Evolutionary conservation across 2,797 vertebrate species (phyloP).

Genomic region (Pseudochirops corinnae): DNA sequence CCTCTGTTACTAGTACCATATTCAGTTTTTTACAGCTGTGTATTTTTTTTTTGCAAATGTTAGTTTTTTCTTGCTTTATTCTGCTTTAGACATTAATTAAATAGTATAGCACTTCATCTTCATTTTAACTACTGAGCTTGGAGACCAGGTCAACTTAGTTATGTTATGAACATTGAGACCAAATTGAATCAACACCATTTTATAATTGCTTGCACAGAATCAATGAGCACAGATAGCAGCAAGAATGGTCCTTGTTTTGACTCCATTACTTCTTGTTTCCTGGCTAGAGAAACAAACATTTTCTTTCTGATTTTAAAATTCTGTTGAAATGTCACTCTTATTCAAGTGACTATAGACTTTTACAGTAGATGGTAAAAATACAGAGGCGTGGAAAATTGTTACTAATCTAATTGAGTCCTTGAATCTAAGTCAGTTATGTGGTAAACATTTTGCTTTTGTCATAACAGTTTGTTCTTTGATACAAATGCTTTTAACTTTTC

Average conservation of each 20-base stretch:
- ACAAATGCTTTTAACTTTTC: conserved; percentile 60
- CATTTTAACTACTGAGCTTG: conserved; percentile 54
- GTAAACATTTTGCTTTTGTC: neutral
- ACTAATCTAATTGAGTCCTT: conserved; percentile 56
- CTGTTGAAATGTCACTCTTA: conserved; percentile 65
- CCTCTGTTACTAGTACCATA: conserved; percentile 7
- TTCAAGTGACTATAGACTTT: conserved; percentile 36
- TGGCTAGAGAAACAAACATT: conserved; percentile 4
- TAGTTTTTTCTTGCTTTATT: conserved; percentile 19
- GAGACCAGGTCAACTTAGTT: conserved; percentile 2
- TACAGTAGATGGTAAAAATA: conserved; percentile 51
- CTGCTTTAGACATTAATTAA: conserved; percentile 39
- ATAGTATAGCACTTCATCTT: conserved; percentile 55
- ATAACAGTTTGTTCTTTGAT: neutral
- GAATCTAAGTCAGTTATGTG: conserved; percentile 50
- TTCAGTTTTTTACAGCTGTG: conserved; percentile 48
- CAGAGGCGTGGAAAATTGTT: conserved; percentile 55
- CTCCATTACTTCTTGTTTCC: conserved; percentile 29
- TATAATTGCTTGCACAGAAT: neutral
- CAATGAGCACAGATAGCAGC: neutral
- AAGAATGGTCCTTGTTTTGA: neutral
- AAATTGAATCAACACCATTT: conserved; percentile 55
- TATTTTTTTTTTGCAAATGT: neutral
- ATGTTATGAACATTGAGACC: conserved; percentile 2
- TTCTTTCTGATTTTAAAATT: conserved; percentile 52